Conservation (phyloP, 2,888 invertebrate species). For the Tipula unca region DNA sequence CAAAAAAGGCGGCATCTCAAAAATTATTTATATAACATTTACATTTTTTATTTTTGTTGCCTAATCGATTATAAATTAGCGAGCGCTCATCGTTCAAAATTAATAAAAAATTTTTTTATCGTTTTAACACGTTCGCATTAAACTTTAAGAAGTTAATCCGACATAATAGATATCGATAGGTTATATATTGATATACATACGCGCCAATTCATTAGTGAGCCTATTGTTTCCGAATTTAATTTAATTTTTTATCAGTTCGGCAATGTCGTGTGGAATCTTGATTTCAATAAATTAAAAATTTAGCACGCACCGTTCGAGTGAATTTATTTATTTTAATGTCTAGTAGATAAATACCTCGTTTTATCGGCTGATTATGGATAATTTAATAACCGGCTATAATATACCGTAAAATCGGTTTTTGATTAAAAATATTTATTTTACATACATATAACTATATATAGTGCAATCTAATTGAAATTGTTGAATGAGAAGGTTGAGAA, state of each 20-base stretch:
- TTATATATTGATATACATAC: neutral
- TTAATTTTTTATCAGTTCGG: neutral
- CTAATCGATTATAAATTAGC: constrained; percentile 4
- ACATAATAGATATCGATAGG: neutral
- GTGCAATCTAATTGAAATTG: neutral
- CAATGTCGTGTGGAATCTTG: neutral
- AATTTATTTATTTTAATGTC: too few species aligned
- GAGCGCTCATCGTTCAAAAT: neutral
- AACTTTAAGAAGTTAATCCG: neutral
- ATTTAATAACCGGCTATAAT: neutral
- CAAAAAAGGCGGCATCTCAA: neutral
- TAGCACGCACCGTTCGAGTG: too few species aligned
- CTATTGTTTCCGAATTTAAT: neutral
- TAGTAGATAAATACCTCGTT: too few species aligned
- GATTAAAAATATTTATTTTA: too few species aligned
- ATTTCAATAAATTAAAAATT: too few species aligned
- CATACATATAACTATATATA: neutral
- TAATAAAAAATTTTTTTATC: neutral
- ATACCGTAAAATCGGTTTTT: neutral
- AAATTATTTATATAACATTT: neutral
- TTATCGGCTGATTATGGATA: neutral
- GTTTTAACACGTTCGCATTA: neutral
- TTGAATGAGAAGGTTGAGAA: neutral
- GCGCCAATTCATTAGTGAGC: neutral
- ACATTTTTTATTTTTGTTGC: neutral